Conservation (phyloP, 2,797 vertebrate species). For the Nannoperca obscura region DNA sequence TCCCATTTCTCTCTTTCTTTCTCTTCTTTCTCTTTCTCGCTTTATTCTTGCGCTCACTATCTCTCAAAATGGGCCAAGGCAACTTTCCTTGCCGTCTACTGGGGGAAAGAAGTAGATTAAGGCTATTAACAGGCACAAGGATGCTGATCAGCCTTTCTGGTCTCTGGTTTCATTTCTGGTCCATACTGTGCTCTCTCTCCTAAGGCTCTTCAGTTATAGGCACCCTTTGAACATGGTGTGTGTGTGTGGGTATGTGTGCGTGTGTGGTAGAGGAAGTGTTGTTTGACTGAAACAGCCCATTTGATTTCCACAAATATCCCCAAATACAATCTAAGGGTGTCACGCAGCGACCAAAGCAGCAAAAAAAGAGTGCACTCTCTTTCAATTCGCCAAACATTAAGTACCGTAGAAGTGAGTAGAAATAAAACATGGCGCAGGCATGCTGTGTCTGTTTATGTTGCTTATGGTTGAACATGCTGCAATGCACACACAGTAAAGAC, state of each 20-base stretch:
- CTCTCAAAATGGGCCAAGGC: conserved; percentile 78
- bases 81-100: conserved; percentile 63
- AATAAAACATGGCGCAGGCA: conserved; percentile 55
- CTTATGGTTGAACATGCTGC: conserved; percentile 66
- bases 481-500: conserved; percentile 45
- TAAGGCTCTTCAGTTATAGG: conserved; percentile 24
- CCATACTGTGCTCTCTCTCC: conserved; percentile 38
- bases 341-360: conserved; percentile 47
- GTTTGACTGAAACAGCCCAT: conserved; percentile 59
- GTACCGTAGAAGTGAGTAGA: conserved; percentile 39
- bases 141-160: conserved; percentile 65
- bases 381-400: conserved; percentile 61
- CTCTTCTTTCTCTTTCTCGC: conserved; percentile 31
- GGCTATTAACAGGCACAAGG: conserved; percentile 73
- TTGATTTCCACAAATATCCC: conserved; percentile 58
- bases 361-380: conserved; percentile 18
- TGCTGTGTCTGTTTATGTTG: conserved; percentile 73
- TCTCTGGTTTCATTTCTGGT: conserved; percentile 57
- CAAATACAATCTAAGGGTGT: conserved; percentile 52
- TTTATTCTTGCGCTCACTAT: conserved; percentile 47
- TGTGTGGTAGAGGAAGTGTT: conserved; percentile 12
- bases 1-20: conserved; percentile 1
- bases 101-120: conserved; percentile 75
- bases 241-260: conserved; percentile 13
- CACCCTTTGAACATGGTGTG: conserved; percentile 14